phyloP scores from a whole-genome alignment of 2,797 vertebrate genomes.

The Morelia viridis region DNA sequence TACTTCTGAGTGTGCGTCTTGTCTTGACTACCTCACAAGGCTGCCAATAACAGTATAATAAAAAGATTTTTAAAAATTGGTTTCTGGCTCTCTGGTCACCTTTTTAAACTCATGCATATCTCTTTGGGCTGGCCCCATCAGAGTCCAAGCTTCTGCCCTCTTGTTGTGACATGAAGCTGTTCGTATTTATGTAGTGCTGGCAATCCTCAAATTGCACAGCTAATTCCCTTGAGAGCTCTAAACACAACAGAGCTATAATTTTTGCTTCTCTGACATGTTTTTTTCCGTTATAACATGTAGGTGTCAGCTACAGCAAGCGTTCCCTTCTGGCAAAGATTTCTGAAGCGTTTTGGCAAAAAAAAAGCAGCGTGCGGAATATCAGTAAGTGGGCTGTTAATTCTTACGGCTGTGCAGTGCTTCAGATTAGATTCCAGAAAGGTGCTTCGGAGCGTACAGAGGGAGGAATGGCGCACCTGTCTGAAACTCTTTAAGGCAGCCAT shows the following conservation, averaged over 20 bases:
- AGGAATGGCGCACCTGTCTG: background rate
- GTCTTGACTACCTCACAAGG: too few relatives aligned
- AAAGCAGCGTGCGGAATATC: constrained; percentile 89
- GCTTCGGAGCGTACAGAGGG: background rate
- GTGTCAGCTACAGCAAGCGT: constrained; percentile 89
- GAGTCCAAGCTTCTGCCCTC: background rate
- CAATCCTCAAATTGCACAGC: background rate
- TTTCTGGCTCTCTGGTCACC: background rate
- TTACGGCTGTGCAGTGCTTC: background rate
- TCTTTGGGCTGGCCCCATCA: background rate
- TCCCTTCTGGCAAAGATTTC: constrained; percentile 94
- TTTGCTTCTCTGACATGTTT: background rate
- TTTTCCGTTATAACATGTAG: constrained; percentile 66
- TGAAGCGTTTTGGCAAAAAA: constrained; percentile 92
- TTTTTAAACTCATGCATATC: background rate
- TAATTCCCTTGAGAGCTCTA: background rate
- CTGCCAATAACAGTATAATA: too few relatives aligned
- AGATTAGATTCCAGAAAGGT: background rate
- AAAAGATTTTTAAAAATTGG: background rate
- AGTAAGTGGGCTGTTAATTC: constrained; percentile 74
- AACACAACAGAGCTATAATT: background rate
- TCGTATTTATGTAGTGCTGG: background rate
- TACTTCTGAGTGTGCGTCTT: too few relatives aligned
- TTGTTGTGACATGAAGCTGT: background rate
- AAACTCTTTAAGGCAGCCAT: background rate